A percentile compares a stretch with the other conserved stretches of the same genome.
phyloP scores from a whole-genome alignment of 2,113 vertebrate genomes.

The Pomatorhinus ruficollis region DNA sequence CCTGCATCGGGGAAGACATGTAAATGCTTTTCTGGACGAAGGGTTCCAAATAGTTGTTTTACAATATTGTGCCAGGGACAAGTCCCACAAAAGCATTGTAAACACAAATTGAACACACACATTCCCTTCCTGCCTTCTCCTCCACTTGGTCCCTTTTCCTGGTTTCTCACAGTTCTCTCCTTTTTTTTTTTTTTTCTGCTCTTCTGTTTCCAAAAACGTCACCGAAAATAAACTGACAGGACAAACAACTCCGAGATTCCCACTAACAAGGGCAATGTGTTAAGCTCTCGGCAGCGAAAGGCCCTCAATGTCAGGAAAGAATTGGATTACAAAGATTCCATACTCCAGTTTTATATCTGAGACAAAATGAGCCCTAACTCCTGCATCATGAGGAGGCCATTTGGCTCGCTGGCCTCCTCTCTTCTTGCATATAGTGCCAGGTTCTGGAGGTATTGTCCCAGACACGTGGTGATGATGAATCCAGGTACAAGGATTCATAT shows the following conservation, averaged over 20 bases:
- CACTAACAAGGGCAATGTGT: neutral
- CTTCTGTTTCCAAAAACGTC: neutral
- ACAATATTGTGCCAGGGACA: neutral
- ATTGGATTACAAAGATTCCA: neutral
- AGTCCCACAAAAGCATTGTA: neutral
- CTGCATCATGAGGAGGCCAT: neutral
- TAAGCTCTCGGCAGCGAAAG: accelerated
- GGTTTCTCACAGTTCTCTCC: constrained; percentile 1
- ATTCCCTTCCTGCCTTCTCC: neutral
- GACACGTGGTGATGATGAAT: neutral
- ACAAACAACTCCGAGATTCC: neutral
- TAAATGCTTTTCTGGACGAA: neutral
- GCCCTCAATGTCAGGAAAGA: neutral
- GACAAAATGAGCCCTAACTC: neutral
- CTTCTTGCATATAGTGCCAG: neutral
- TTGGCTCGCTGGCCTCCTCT: neutral
- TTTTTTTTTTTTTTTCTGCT: neutral
- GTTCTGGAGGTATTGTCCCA: neutral
- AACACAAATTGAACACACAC: neutral
- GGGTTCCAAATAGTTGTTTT: neutral
- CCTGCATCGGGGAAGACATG: neutral
- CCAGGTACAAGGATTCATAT: accelerated
- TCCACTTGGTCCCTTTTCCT: neutral
- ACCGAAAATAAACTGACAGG: neutral
- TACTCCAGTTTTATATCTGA: neutral